These are phyloP conservation scores for Caenorhabditis uteleia DNA, from an alignment of 2,888 invertebrate species.

Conservation along the genomic window DNA sequence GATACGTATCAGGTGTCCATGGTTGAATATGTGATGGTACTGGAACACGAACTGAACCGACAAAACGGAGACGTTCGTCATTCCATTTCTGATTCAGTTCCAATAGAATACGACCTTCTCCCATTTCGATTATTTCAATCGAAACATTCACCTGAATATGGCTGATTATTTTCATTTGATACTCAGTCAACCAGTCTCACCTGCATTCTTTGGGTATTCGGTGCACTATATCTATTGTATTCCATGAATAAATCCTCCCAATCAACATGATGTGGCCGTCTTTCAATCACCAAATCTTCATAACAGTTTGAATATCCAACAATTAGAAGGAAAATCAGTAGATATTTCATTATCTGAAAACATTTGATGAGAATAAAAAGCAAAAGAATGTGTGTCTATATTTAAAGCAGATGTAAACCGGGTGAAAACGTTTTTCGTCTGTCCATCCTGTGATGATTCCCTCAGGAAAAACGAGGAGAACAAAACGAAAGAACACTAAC, in stretches of 20 bases:
- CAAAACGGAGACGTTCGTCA: slow-evolving; percentile 31
- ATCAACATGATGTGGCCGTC: slow-evolving; percentile 30
- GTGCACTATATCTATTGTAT: slow-evolving; percentile 31
- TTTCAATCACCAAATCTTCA: slow-evolving; percentile 34
- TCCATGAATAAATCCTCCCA: slow-evolving; percentile 43
- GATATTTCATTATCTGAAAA: no score
- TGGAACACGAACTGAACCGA: slow-evolving; percentile 10
- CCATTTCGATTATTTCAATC: slow-evolving; percentile 13
- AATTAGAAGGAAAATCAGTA: no score
- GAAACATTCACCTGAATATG: slow-evolving; percentile 14
- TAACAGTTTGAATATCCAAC: no score
- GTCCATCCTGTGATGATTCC: no score
- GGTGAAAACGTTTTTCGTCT: no score
- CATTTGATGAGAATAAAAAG: no score
- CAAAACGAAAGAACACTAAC: no score
- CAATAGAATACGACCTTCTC: slow-evolving; percentile 6
- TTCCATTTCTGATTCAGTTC: slow-evolving; percentile 27
- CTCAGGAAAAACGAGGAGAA: no score
- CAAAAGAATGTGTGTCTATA: no score
- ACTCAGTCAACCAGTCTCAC: no score
- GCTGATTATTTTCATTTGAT: no score
- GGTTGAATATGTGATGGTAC: slow-evolving; percentile 25
- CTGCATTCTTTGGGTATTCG: slow-evolving; percentile 14
- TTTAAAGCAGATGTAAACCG: no score
- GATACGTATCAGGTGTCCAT: slow-evolving; percentile 32